Evolutionary conservation across 2,888 invertebrate species (phyloP).

Genomic region (Gymnocheta viridis): DNA sequence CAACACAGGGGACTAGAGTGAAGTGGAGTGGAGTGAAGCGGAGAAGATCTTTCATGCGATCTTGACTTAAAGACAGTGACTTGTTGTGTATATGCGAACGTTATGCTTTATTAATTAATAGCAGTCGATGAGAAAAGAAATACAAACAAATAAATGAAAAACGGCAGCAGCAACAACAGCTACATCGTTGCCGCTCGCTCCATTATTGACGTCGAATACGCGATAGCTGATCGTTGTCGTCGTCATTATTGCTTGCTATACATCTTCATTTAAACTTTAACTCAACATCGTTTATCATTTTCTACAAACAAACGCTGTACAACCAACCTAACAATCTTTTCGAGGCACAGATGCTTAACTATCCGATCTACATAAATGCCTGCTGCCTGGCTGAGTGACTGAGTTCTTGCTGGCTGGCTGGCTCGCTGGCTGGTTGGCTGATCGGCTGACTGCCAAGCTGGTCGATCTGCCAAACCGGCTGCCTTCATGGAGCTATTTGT

Average conservation of each 20-base stretch:
- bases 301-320: slow-evolving; percentile 49
- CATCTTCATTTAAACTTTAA: slow-evolving; percentile 70
- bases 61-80: slow-evolving; percentile 39
- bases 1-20: too few relatives aligned
- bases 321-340: slow-evolving; percentile 16
- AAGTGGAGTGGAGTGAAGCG: background rate
- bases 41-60: background rate
- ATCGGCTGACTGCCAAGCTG: background rate
- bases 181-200: slow-evolving; percentile 9
- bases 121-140: slow-evolving; percentile 44
- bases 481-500: background rate
- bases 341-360: slow-evolving; percentile 45
- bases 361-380: slow-evolving; percentile 2
- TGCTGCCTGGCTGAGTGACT: slow-evolving; percentile 17
- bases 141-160: slow-evolving; percentile 58
- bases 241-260: slow-evolving; percentile 61
- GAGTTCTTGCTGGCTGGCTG: slow-evolving; percentile 10
- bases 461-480: background rate
- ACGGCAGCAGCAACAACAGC: slow-evolving; percentile 30
- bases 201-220: slow-evolving; percentile 24
- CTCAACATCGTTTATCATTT: slow-evolving; percentile 68
- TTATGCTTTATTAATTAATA: slow-evolving; percentile 66
- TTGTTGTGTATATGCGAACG: slow-evolving; percentile 51
- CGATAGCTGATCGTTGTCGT: slow-evolving; percentile 46
- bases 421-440: background rate